Conservation (phyloP, 2,888 invertebrate genomes). For the Mamestra brassicae region DNA sequence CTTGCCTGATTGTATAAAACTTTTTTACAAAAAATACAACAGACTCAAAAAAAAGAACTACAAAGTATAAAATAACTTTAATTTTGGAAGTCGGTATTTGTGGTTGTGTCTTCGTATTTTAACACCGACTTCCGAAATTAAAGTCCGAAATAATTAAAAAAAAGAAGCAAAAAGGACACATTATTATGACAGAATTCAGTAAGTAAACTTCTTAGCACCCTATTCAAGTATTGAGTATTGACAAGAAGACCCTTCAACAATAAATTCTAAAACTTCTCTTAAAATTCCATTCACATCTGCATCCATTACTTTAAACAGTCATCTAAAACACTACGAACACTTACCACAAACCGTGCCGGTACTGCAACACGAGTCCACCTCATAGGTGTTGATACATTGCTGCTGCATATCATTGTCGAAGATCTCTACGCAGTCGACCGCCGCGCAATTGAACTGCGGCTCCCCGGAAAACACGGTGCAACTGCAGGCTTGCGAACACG, state of each 20-base stretch:
- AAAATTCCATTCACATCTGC: conserved; percentile 23
- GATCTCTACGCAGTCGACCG: conserved; percentile 84
- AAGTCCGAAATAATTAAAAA: too few relatives aligned
- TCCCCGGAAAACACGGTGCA: conserved; percentile 73
- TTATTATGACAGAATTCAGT: not conserved
- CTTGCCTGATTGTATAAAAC: not conserved
- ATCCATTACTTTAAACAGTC: not conserved
- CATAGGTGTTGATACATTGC: conserved; percentile 82
- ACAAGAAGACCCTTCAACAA: not conserved
- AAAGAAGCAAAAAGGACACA: too few relatives aligned
- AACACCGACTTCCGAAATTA: too few relatives aligned
- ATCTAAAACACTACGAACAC: conserved; percentile 34
- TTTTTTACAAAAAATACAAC: too few relatives aligned
- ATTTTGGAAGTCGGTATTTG: too few relatives aligned
- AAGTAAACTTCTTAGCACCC: not conserved
- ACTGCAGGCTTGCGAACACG: conserved; percentile 84
- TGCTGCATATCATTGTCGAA: conserved; percentile 78
- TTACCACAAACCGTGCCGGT: conserved; percentile 84
- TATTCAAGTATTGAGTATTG: too few relatives aligned
- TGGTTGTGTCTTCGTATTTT: too few relatives aligned
- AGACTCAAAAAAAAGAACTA: too few relatives aligned
- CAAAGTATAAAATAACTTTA: too few relatives aligned
- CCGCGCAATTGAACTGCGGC: conserved; percentile 84
- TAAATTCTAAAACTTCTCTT: not conserved
- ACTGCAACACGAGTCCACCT: conserved; percentile 84